Percentiles rank a stretch among this genome's conserved stretches.
phyloP scores from a whole-genome alignment of 2,888 invertebrate genomes.

The Agriopis marginaria region DNA sequence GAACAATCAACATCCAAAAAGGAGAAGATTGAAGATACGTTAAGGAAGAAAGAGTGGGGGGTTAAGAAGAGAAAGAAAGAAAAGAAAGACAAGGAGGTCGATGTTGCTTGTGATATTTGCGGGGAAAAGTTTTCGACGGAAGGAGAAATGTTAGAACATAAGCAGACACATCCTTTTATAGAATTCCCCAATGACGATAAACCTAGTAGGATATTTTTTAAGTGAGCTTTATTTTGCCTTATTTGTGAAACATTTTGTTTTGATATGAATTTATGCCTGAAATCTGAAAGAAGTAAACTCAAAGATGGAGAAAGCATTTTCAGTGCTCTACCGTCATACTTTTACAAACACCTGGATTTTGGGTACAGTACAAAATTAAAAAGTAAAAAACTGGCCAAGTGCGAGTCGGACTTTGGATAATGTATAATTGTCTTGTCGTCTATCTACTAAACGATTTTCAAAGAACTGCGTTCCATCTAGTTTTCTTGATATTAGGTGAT shows the following conservation, averaged over 20 bases:
- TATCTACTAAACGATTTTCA: too few relatives aligned
- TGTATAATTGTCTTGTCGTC: too few relatives aligned
- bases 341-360: too few relatives aligned
- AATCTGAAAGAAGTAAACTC: neutral
- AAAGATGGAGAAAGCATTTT: neutral
- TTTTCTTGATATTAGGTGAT: too few relatives aligned
- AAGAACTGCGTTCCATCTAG: too few relatives aligned
- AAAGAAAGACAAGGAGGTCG: slow-evolving; percentile 38
- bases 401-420: too few relatives aligned
- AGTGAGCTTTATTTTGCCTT: slow-evolving; percentile 62
- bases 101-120: slow-evolving; percentile 75
- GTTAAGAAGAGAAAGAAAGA: slow-evolving; percentile 61
- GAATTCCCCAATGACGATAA: slow-evolving; percentile 81
- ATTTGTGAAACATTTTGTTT: neutral
- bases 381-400: too few relatives aligned
- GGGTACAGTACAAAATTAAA: too few relatives aligned
- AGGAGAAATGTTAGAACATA: slow-evolving; percentile 73
- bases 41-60: slow-evolving; percentile 56
- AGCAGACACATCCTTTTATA: slow-evolving; percentile 80
- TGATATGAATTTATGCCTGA: neutral
- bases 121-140: slow-evolving; percentile 73
- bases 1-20: slow-evolving; percentile 60
- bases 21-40: slow-evolving; percentile 50
- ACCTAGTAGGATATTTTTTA: slow-evolving; percentile 83
- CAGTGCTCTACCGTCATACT: too few relatives aligned